Evolutionary conservation across 2,797 vertebrate genomes (phyloP).

Genomic region (Chelon labrosus): DNA sequence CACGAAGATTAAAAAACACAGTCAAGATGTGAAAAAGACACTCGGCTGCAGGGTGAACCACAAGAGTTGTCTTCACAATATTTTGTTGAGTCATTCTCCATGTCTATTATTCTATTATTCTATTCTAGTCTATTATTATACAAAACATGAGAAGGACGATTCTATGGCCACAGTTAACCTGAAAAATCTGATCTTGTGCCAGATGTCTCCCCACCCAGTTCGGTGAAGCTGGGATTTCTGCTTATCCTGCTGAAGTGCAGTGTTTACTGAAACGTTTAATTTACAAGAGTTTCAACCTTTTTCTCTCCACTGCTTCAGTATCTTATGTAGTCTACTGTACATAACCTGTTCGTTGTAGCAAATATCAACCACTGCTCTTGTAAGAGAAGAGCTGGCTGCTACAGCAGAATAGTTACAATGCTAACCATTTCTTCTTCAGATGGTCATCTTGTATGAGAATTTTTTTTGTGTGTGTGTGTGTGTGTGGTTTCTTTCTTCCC

Average conservation of each 20-base stretch:
- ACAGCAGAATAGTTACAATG: neutral
- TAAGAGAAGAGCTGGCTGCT: neutral
- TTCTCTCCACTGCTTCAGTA: neutral
- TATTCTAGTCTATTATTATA: neutral
- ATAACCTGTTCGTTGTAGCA: neutral
- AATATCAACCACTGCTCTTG: neutral
- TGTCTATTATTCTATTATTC: neutral
- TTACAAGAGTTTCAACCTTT: neutral
- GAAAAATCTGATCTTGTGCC: constrained; percentile 1
- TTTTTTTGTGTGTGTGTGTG: neutral
- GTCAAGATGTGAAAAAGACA: constrained; percentile 10
- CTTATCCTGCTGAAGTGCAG: neutral
- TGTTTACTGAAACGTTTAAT: neutral
- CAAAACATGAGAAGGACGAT: constrained; percentile 6
- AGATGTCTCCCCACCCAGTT: neutral
- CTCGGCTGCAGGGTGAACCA: neutral
- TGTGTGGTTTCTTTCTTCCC: neutral
- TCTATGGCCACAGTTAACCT: constrained; percentile 1
- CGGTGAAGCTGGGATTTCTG: neutral
- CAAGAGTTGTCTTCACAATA: neutral
- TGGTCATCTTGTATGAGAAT: neutral
- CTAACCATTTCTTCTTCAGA: neutral
- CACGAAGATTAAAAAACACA: constrained; percentile 16
- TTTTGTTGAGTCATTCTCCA: constrained; percentile 41
- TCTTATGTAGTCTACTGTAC: neutral